A percentile compares a stretch with the other conserved stretches of the same genome.
Conservation (phyloP, 2,797 vertebrate species). For the Microhierax caerulescens region DNA sequence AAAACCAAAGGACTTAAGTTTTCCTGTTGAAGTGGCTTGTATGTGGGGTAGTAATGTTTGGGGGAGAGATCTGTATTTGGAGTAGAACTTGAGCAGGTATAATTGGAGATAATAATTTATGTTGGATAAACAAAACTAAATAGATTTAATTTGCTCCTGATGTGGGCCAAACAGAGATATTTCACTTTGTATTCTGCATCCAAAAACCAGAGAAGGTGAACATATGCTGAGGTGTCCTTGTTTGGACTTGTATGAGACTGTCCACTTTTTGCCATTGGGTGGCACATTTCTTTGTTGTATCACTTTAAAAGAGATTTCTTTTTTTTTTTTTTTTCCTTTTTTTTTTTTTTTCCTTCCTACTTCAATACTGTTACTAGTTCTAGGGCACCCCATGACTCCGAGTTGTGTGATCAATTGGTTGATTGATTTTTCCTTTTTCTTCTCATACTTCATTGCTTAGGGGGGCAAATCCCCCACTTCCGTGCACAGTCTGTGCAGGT, state of each 20-base stretch:
- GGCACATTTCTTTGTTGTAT: rapidly evolving
- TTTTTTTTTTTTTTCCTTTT: not conserved
- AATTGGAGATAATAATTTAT: not conserved
- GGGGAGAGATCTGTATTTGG: not conserved
- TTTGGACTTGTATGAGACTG: not conserved
- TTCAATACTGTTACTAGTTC: not conserved
- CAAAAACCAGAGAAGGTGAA: rapidly evolving
- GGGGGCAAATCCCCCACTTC: not conserved
- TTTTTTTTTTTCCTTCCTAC: not conserved
- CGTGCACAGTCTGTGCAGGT: not conserved
- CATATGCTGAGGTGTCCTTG: rapidly evolving
- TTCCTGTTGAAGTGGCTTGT: not conserved
- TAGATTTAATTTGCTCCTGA: not conserved
- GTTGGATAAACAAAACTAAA: not conserved
- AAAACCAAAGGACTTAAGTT: not conserved
- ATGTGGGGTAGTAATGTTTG: not conserved
- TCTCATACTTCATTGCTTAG: not conserved
- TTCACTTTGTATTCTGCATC: not conserved
- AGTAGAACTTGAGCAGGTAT: not conserved
- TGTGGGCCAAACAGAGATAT: not conserved
- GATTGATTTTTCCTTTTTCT: not conserved
- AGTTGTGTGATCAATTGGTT: not conserved
- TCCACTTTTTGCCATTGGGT: not conserved
- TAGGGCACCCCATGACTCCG: not conserved
- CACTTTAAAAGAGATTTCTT: not conserved